Evolutionary conservation across 1,140 invertebrate species (phyloP).

Genomic region (Radopholus similis): DNA sequence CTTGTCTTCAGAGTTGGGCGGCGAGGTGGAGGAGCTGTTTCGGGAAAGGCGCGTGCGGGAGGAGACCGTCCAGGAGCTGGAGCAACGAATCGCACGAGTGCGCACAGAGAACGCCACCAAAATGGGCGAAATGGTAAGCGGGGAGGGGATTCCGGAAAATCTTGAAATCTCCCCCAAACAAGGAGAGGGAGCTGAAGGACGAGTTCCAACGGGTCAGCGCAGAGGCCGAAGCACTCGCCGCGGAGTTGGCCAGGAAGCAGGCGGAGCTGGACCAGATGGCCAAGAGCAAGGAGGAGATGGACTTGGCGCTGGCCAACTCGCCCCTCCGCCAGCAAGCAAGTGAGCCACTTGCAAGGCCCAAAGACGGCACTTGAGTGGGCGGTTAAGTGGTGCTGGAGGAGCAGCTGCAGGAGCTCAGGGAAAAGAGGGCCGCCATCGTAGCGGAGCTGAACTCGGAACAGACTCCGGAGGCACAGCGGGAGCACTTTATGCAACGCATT

Average conservation of each 20-base stretch:
- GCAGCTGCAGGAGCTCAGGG: slow-evolving; percentile 33
- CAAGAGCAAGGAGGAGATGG: slow-evolving; percentile 35
- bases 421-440: slow-evolving; percentile 20
- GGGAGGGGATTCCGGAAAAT: background rate
- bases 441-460: slow-evolving; percentile 26
- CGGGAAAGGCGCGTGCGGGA: slow-evolving; percentile 32
- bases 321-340: slow-evolving; percentile 44
- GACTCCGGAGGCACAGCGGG: slow-evolving; percentile 34
- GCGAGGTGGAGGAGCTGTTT: slow-evolving; percentile 32
- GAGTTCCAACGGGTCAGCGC: slow-evolving; percentile 25
- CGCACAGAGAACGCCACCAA: slow-evolving; percentile 14
- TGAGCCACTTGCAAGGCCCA: slow-evolving; percentile 3
- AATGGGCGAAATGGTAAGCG: slow-evolving; percentile 23
- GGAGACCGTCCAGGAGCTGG: slow-evolving; percentile 19
- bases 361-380: background rate
- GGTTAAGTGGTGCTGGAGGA: slow-evolving; percentile 43
- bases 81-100: slow-evolving; percentile 14
- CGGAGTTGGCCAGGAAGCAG: slow-evolving; percentile 20
- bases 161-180: background rate
- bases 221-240: slow-evolving; percentile 20
- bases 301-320: slow-evolving; percentile 35
- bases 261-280: slow-evolving; percentile 25
- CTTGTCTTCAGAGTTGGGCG: slow-evolving; percentile 13
- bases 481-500: slow-evolving; percentile 32
- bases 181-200: slow-evolving; percentile 33